Base-by-base conservation (phyloP, 2,888 invertebrate genomes). In the Nysson spinosus region DNA sequence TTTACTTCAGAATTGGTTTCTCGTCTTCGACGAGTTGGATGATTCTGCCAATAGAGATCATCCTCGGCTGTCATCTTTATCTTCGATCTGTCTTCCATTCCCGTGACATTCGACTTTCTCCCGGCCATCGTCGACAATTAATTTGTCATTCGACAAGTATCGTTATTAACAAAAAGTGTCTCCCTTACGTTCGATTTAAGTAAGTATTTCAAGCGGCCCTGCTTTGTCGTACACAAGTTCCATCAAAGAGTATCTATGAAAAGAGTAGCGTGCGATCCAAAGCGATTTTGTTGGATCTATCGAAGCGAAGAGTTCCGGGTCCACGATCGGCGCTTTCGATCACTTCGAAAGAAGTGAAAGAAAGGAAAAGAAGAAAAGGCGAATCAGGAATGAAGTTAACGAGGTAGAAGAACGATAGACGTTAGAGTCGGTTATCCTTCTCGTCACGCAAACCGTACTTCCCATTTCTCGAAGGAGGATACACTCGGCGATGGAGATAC, bases 401-500 rank as follows among this genome's bases (percentile, higher is more conserved):
- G 57, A 57, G 56, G 37, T 30, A 35, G 40, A 66, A 57, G 56
- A 26, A 24, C 44, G 71, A 52, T 46, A 40, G 44, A 39, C 42
- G 39, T 51, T 42, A 30, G 47, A 47, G 14, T 24, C 35, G 52
- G 30, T 35, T 43, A 20, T 11, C 44, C 37, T 40, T 32, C 32
- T 47, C 30, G 61, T 42, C 49, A 54, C 39, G 60, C 40, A 14
- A 16, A 51, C n/a, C n/a, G 12, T 24, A 34, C 64, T 57, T 39
- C 35, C 40, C 72, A 52, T 42, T 19, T 22, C 34, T 28, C 60
- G 37, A 40, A 16, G 50, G 20, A 49, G 61, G 43, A 60, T 55
- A 58, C 43, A 49, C 52, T 54, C 32, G 65, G 22, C 34, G 50
- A 73, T 24, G 20, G 47, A 74, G 78, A 78, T 78, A 78, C 71